Evolutionary conservation across 2,797 vertebrate species (phyloP), one percentile per base, ranked within the genome.

Genomic region (Gymnothorax javanicus): DNA sequence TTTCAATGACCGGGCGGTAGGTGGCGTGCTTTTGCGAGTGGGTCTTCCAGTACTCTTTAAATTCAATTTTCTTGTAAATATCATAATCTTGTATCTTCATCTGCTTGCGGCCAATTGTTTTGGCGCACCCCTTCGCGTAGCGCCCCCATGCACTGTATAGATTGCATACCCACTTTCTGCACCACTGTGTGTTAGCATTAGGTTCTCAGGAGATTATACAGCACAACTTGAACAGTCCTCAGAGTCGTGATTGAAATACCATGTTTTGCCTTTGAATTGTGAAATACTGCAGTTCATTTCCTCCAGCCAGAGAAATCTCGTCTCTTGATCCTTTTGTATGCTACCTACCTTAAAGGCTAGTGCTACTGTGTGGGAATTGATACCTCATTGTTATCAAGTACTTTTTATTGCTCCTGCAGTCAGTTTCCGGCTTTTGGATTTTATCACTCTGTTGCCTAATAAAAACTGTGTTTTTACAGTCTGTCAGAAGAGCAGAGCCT

Each of bases 391-490:
- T 75, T 50, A 75, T 75, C 27, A 50, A 7, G 12, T 5, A 43
- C 33, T 75, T 50, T 73, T 73, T 50, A 75, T 54, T 79, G 50
- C 75, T n/a, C 75, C 52, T 79, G 75, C 43, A 43, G 75, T 79
- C 75, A 54, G 8, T 79, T 79, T 75, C 12, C 12, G 13, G 71
- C 33, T 43, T 1, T 50, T 20, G 50, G 75, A 43, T 52, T 50
- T 54, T 79, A 79, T 54, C 43, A 79, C 75, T 52, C 2, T 20
- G n/a, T 52, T 20, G 54, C 7, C 43, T 54, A 54, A 79, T 20
- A 20, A 15, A 23, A 20, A 17, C 20, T 79, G 20, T 79, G 17
- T 25, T 54, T n/a, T 79, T 79, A 79, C 4, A 54, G 13, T 7
- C 12, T 75, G 33, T 43, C 71, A 33, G 23, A 79, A 20, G 43